phyloP scores from a whole-genome alignment of 2,113 vertebrate genomes.

The Mobula birostris region DNA sequence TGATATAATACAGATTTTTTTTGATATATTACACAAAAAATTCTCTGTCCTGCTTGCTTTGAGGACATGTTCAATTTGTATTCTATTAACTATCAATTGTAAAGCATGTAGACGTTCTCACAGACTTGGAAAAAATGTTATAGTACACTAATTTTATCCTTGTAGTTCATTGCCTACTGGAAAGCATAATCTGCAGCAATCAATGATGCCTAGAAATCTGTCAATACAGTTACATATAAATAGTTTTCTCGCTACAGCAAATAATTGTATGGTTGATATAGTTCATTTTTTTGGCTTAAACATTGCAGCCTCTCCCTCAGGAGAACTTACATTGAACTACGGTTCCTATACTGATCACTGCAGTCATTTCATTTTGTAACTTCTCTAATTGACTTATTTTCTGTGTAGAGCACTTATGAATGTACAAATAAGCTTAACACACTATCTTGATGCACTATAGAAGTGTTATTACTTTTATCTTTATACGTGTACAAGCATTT shows the following conservation, averaged over 20 bases:
- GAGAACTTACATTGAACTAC: not conserved
- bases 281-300: not conserved
- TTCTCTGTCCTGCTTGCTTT: not conserved
- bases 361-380: not conserved
- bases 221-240: not conserved
- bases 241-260: not conserved
- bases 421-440: not conserved
- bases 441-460: not conserved
- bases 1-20: not conserved
- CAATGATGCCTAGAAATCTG: slow-evolving; percentile 3
- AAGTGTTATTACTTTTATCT: not conserved
- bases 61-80: too few species aligned
- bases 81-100: not conserved
- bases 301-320: not conserved
- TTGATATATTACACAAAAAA: not conserved
- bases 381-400: not conserved
- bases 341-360: not conserved
- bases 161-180: not conserved
- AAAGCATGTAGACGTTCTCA: not conserved
- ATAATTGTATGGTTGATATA: slow-evolving; percentile 3
- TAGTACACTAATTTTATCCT: not conserved
- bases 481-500: not conserved
- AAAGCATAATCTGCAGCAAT: not conserved
- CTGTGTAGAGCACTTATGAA: not conserved
- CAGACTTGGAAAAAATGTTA: not conserved